These are phyloP conservation scores for Clanis bilineata DNA, from an alignment of 2,888 invertebrate species.

Conservation along the genomic window DNA sequence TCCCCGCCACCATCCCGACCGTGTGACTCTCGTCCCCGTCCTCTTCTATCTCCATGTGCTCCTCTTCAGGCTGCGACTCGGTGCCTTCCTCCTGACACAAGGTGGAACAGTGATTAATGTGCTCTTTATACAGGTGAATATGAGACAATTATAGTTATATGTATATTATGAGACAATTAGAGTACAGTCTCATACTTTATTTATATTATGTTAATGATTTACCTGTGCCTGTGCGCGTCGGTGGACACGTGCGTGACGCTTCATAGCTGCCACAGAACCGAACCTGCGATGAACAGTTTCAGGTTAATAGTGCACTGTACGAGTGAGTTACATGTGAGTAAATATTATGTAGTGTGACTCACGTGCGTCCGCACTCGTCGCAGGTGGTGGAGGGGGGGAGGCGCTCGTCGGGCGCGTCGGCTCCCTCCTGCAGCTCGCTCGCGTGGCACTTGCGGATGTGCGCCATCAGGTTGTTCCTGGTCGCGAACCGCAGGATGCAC, in stretches of 20 bases:
- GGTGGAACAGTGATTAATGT: neutral
- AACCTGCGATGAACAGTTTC: conserved; percentile 46
- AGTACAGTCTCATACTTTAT: neutral
- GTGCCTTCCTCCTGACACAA: conserved; percentile 29
- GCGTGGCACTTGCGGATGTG: conserved; percentile 72
- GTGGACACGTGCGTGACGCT: conserved; percentile 64
- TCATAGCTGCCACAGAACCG: conserved; percentile 61
- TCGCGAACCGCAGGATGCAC: conserved; percentile 66
- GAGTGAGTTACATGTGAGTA: no score
- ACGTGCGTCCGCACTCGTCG: conserved; percentile 57
- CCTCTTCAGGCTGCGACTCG: conserved; percentile 44
- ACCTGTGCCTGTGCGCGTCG: conserved; percentile 24
- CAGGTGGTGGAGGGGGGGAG: conserved; percentile 34
- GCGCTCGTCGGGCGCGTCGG: conserved; percentile 18
- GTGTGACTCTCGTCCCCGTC: conserved; percentile 63
- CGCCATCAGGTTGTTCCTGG: conserved; percentile 57
- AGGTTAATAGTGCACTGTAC: no score
- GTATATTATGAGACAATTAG: no score
- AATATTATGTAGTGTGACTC: conserved; percentile 29
- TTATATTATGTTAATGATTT: neutral
- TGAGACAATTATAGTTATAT: no score
- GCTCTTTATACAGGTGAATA: no score
- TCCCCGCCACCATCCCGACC: conserved; percentile 34
- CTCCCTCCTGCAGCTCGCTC: conserved; percentile 29
- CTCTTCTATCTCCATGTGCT: conserved; percentile 68